Evolutionary conservation across 2,113 vertebrate genomes (phyloP).

Genomic region (Bungarus multicinctus): DNA sequence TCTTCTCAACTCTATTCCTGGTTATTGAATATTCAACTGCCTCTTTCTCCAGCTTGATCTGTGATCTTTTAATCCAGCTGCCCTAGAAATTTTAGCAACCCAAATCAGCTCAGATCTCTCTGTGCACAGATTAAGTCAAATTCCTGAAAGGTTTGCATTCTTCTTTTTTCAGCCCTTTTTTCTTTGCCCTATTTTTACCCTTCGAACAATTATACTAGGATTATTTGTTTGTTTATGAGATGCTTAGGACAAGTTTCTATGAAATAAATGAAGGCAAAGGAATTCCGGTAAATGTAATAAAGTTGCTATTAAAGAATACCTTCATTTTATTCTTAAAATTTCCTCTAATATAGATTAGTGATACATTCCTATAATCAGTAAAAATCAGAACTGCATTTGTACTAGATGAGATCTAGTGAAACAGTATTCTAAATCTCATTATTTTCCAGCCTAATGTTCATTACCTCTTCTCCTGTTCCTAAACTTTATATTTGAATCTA

Average conservation of each 20-base stretch:
- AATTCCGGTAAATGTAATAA: background rate
- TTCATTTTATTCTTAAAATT: background rate
- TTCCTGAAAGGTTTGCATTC: slow-evolving; percentile 36
- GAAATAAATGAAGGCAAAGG: slow-evolving; percentile 37
- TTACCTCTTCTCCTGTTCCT: background rate
- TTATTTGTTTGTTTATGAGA: slow-evolving; percentile 14
- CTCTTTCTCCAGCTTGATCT: slow-evolving; percentile 60
- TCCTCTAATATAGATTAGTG: background rate
- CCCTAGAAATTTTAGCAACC: slow-evolving; percentile 63
- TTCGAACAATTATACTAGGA: slow-evolving; percentile 53
- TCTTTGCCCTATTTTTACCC: slow-evolving; percentile 52
- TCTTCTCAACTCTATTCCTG: slow-evolving; percentile 46
- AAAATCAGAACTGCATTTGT: background rate
- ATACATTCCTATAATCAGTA: background rate
- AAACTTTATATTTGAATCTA: no score
- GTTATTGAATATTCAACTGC: slow-evolving; percentile 64
- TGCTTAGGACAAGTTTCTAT: slow-evolving; percentile 49
- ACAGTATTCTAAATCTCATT: background rate
- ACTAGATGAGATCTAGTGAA: background rate
- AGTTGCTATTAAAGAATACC: slow-evolving; percentile 11
- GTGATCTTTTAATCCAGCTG: slow-evolving; percentile 68
- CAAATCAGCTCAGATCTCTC: slow-evolving; percentile 65
- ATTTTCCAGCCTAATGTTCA: background rate
- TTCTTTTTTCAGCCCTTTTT: slow-evolving; percentile 36
- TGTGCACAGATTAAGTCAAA: slow-evolving; percentile 44